These are phyloP conservation scores for Lasioglossum zephyrum DNA, from an alignment of 2,888 invertebrate genomes.

Conservation along the genomic window DNA sequence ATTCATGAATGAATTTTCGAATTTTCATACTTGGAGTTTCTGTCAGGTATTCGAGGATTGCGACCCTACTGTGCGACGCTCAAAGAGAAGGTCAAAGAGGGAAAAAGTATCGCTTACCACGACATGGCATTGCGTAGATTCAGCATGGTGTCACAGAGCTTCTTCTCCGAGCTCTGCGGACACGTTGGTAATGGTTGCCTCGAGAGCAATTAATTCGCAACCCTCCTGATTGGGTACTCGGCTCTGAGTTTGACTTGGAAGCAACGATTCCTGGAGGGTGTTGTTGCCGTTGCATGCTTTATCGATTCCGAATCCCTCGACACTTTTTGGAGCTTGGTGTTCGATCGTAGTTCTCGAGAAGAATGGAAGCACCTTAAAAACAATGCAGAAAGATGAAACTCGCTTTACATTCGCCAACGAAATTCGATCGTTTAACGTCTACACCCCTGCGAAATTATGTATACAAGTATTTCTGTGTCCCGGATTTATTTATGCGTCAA, in stretches of 20 bases:
- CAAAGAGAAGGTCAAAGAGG: background rate
- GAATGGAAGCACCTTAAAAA: slow-evolving; percentile 77
- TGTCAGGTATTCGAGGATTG: too few relatives aligned
- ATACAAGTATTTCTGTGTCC: background rate
- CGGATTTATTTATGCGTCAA: background rate
- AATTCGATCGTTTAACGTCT: background rate
- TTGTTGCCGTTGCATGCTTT: slow-evolving; percentile 91
- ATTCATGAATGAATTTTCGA: too few relatives aligned
- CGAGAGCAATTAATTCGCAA: slow-evolving; percentile 78
- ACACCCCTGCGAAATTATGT: background rate
- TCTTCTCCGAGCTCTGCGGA: slow-evolving; percentile 53
- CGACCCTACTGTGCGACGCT: background rate
- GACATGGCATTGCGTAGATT: background rate
- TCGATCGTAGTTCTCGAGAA: slow-evolving; percentile 80
- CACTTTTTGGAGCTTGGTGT: slow-evolving; percentile 68
- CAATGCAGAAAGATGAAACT: slow-evolving; percentile 14
- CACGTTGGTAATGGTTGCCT: slow-evolving; percentile 69
- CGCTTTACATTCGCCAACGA: background rate
- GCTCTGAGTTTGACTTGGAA: slow-evolving; percentile 82
- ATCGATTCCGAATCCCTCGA: slow-evolving; percentile 87
- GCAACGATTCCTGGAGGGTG: slow-evolving; percentile 89
- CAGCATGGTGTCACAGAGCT: slow-evolving; percentile 41
- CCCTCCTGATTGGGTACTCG: slow-evolving; percentile 71
- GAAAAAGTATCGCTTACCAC: slow-evolving; percentile 22
- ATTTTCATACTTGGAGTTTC: too few relatives aligned